Conservation (phyloP, 2,888 invertebrate genomes). For the Protonemura montana region DNA sequence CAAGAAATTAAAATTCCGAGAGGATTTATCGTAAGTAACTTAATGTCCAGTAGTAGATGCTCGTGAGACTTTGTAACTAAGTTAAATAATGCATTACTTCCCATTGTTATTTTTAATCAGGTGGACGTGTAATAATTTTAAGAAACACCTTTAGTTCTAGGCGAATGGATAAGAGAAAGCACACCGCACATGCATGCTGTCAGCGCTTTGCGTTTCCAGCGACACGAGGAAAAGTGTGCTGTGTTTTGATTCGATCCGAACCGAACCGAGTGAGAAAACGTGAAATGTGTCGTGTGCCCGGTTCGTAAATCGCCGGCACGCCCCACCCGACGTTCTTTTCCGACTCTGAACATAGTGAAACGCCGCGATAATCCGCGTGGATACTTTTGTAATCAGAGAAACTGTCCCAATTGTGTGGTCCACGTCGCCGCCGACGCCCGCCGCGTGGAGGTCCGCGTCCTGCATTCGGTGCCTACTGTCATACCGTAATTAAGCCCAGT, state of each 20-base stretch:
- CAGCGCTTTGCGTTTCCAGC: neutral
- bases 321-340: neutral
- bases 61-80: neutral
- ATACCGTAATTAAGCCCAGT: neutral
- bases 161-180: slow-evolving; percentile 7
- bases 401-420: neutral
- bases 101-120: neutral
- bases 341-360: neutral
- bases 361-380: neutral
- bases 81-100: slow-evolving; percentile 7
- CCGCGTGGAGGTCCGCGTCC: too few relatives aligned
- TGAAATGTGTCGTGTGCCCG: neutral
- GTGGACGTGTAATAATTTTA: neutral
- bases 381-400: neutral
- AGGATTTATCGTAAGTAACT: neutral
- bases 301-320: neutral
- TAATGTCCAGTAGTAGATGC: neutral
- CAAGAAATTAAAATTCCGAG: neutral
- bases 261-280: neutral
- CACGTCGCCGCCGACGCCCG: neutral
- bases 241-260: neutral
- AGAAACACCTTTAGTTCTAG: neutral
- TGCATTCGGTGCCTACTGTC: neutral
- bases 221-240: neutral
- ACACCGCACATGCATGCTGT: neutral